phyloP scores from a whole-genome alignment of 2,888 invertebrate genomes.

The Epistrophe grossulariae region DNA sequence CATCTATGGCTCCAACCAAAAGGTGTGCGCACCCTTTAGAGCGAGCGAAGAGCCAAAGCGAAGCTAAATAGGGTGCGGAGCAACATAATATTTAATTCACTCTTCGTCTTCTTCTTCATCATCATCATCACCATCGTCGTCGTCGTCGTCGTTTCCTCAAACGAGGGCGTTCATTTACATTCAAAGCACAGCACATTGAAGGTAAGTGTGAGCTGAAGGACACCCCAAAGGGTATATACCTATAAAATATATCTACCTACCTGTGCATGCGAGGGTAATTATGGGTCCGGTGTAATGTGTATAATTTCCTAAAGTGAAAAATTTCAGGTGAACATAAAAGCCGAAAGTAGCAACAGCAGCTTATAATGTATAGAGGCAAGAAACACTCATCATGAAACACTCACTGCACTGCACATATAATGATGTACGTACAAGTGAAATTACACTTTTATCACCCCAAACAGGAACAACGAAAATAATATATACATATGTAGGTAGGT shows the following conservation, averaged over 20 bases:
- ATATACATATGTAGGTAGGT: too few relatives aligned
- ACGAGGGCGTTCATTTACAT: slow-evolving; percentile 27
- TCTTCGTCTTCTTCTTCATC: slow-evolving; percentile 17
- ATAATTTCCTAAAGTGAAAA: slow-evolving; percentile 75
- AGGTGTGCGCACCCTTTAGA: slow-evolving; percentile 55
- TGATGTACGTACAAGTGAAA: slow-evolving; percentile 66
- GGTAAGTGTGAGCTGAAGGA: slow-evolving; percentile 67
- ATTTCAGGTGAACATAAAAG: slow-evolving; percentile 66
- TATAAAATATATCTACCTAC: neutral
- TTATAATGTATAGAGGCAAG: neutral
- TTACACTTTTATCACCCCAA: slow-evolving; percentile 68
- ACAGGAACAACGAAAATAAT: neutral
- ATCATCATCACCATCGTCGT: neutral
- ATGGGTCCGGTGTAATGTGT: slow-evolving; percentile 68
- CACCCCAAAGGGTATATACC: slow-evolving; percentile 45
- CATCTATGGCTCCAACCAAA: slow-evolving; percentile 12
- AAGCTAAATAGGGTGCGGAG: slow-evolving; percentile 58
- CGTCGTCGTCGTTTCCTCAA: slow-evolving; percentile 7
- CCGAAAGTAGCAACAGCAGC: slow-evolving; percentile 30
- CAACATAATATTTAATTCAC: slow-evolving; percentile 61
- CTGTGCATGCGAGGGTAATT: slow-evolving; percentile 60
- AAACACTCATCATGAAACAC: slow-evolving; percentile 14
- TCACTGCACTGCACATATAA: slow-evolving; percentile 15
- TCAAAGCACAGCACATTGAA: slow-evolving; percentile 8
- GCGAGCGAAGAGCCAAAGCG: slow-evolving; percentile 21